Evolutionary conservation across 2,797 vertebrate species (phyloP).

Genomic region (Pseudochirops corinnae): DNA sequence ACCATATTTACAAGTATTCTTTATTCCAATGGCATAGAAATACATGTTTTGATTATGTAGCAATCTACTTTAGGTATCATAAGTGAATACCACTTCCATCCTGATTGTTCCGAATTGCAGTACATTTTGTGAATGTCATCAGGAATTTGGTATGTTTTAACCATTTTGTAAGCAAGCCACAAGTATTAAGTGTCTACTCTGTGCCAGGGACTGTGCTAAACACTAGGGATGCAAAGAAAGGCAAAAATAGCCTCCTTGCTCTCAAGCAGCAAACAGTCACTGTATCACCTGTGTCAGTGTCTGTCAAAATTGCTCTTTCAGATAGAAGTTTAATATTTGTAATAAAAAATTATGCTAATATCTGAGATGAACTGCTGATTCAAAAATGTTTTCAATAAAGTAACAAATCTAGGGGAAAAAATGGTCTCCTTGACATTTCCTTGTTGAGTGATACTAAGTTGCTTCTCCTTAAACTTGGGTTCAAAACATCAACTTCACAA

Average conservation of each 20-base stretch:
- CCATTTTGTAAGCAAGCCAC: not conserved
- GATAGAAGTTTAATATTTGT: not conserved
- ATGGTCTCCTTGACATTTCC: not conserved
- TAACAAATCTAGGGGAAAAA: constrained; percentile 7
- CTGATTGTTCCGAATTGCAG: not conserved
- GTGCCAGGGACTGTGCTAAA: not conserved
- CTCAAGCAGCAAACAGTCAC: constrained; percentile 14
- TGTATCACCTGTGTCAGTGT: accelerated
- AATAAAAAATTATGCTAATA: not conserved
- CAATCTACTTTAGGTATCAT: not conserved
- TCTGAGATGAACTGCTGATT: not conserved
- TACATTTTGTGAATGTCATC: constrained; percentile 18
- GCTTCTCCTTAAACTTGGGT: not conserved
- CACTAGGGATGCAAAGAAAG: not conserved
- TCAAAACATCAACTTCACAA: not conserved
- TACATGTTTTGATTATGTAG: not conserved
- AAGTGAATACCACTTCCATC: not conserved
- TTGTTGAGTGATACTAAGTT: not conserved
- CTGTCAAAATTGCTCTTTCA: not conserved
- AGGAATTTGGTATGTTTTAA: not conserved
- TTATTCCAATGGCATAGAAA: not conserved
- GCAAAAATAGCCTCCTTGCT: not conserved
- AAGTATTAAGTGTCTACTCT: not conserved
- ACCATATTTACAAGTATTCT: not conserved
- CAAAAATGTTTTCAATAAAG: not conserved